These are phyloP conservation scores for Andrena dorsata DNA, from an alignment of 2,888 invertebrate species.

Conservation along the genomic window DNA sequence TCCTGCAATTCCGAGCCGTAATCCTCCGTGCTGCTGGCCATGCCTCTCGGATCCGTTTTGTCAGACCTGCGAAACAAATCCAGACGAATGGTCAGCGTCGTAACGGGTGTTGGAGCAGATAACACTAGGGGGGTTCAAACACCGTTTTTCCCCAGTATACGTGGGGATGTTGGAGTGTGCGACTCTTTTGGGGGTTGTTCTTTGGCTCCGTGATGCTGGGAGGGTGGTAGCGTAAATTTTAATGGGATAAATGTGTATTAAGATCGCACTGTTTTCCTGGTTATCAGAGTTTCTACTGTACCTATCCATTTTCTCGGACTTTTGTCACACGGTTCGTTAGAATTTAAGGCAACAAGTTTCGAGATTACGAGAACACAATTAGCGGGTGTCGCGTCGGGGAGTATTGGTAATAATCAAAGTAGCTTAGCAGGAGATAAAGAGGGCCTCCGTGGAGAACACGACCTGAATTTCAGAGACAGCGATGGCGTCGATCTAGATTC, in stretches of 20 bases:
- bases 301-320: neutral
- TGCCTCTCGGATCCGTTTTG: conserved; percentile 71
- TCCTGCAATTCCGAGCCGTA: conserved; percentile 84
- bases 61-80: conserved; percentile 67
- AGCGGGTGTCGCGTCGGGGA: conserved; percentile 9
- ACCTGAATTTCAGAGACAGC: conserved; percentile 64
- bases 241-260: too few species aligned
- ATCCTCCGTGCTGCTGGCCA: conserved; percentile 84
- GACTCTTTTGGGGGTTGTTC: too few species aligned
- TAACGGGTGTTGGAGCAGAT: neutral
- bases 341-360: neutral
- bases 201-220: too few species aligned
- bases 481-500: conserved; percentile 58
- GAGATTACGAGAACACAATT: conserved; percentile 51
- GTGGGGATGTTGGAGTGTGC: too few species aligned
- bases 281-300: neutral
- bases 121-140: neutral
- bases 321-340: conserved; percentile 2
- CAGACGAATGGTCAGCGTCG: neutral
- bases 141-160: neutral
- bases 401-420: conserved; percentile 46
- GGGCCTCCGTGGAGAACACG: conserved; percentile 37
- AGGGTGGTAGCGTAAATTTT: too few species aligned
- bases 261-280: neutral
- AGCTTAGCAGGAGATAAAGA: conserved; percentile 21